A percentile compares a stretch with the other conserved stretches of the same genome.
Evolutionary conservation across 2,113 vertebrate genomes (phyloP).

Genomic region (Morone saxatilis): DNA sequence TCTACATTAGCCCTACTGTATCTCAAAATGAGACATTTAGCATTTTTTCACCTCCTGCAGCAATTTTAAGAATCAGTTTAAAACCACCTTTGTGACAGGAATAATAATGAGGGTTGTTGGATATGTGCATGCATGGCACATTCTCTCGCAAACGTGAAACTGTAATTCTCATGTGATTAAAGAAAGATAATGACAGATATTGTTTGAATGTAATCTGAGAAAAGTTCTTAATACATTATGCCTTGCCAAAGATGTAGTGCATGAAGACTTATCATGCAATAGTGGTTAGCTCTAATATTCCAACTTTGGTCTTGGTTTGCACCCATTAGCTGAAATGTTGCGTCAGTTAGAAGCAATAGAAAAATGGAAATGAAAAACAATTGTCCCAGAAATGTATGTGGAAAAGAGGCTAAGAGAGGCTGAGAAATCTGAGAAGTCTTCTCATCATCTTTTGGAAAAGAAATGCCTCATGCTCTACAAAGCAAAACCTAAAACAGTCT

Average conservation of each 20-base stretch:
- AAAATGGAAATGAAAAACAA: slow-evolving; percentile 28
- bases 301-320: slow-evolving; percentile 45
- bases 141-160: neutral
- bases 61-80: neutral
- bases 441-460: slow-evolving; percentile 41
- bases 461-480: slow-evolving; percentile 27
- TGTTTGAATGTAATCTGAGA: neutral
- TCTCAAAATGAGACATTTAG: neutral
- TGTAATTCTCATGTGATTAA: neutral
- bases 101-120: neutral
- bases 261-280: slow-evolving; percentile 1
- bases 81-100: neutral
- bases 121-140: neutral
- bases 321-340: slow-evolving; percentile 62
- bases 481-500: slow-evolving; percentile 46
- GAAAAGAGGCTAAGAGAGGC: slow-evolving; percentile 41
- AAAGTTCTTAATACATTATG: neutral
- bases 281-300: neutral
- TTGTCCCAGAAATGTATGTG: slow-evolving; percentile 35
- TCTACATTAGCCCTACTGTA: neutral
- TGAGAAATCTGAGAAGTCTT: slow-evolving; percentile 43
- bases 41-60: neutral
- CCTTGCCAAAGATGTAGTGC: neutral
- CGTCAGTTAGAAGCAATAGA: slow-evolving; percentile 60
- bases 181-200: neutral